A percentile compares a stretch with the other conserved stretches of the same genome.
Conservation (phyloP, 2,888 invertebrate genomes). For the Ectemnius continuus region DNA sequence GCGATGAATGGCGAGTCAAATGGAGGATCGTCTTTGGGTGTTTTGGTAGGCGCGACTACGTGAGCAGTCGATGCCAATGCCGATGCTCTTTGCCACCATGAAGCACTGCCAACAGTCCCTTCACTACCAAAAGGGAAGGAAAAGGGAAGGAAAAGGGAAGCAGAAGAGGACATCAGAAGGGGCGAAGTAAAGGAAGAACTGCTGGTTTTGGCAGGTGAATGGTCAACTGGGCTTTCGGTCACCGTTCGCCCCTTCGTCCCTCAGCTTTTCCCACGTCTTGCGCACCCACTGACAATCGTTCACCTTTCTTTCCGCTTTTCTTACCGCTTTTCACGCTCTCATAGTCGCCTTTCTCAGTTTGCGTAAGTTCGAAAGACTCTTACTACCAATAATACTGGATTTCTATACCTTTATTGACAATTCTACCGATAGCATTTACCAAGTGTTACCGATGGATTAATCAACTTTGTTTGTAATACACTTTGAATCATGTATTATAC, state of each 20-base stretch:
- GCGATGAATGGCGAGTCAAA: constrained; percentile 76
- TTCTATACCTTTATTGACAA: too few species aligned
- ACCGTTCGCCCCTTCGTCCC: constrained; percentile 54
- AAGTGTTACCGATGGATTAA: too few species aligned
- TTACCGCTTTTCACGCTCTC: constrained; percentile 32
- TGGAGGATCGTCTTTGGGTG: constrained; percentile 73
- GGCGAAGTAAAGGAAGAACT: constrained; percentile 58
- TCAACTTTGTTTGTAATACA: too few species aligned
- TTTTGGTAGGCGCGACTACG: constrained; percentile 75
- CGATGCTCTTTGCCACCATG: constrained; percentile 58
- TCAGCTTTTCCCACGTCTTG: constrained; percentile 62
- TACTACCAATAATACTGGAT: not conserved
- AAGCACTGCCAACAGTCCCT: constrained; percentile 23
- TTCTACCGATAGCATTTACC: too few species aligned
- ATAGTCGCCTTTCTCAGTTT: constrained; percentile 19
- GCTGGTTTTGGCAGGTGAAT: constrained; percentile 76
- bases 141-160: constrained; percentile 34
- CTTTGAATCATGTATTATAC: too few species aligned
- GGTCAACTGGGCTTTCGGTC: constrained; percentile 60
- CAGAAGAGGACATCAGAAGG: constrained; percentile 48
- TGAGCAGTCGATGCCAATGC: constrained; percentile 56
- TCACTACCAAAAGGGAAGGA: too few species aligned
- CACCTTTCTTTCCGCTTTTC: constrained; percentile 39
- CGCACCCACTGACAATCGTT: constrained; percentile 42
- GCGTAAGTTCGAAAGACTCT: constrained; percentile 21